Evolutionary conservation across 2,113 vertebrate species (phyloP).

Genomic region (Elanus axillaris): DNA sequence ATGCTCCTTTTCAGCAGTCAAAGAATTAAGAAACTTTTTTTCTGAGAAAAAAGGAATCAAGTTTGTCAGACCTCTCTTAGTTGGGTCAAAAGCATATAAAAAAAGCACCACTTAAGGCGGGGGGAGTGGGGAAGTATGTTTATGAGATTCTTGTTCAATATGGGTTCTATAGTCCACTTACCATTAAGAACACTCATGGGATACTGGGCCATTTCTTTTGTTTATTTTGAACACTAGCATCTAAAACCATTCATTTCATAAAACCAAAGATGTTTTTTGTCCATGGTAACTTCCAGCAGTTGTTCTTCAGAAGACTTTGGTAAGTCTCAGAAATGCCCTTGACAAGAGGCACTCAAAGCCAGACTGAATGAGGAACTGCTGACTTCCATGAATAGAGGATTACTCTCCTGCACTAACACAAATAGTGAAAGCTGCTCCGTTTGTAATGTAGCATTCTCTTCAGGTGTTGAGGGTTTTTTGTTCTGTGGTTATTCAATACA

Average conservation of each 20-base stretch:
- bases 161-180: neutral
- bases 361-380: neutral
- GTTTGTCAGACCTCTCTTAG: neutral
- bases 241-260: neutral
- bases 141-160: neutral
- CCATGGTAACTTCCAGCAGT: neutral
- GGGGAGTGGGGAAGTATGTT: neutral
- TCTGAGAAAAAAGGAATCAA: neutral
- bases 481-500: neutral
- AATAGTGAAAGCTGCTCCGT: neutral
- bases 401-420: neutral
- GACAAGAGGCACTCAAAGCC: neutral
- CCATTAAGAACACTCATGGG: neutral
- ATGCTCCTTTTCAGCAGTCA: neutral
- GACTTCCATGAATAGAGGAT: neutral
- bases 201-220: neutral
- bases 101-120: neutral
- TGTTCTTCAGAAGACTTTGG: neutral
- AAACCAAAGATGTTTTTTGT: neutral
- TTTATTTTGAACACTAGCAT: neutral
- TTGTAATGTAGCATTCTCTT: accelerated
- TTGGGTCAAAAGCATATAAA: neutral
- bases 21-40: neutral
- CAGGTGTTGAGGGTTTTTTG: neutral
- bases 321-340: neutral